Evolutionary conservation across 2,888 invertebrate species (phyloP).

Genomic region (Dryobotodes eremita): DNA sequence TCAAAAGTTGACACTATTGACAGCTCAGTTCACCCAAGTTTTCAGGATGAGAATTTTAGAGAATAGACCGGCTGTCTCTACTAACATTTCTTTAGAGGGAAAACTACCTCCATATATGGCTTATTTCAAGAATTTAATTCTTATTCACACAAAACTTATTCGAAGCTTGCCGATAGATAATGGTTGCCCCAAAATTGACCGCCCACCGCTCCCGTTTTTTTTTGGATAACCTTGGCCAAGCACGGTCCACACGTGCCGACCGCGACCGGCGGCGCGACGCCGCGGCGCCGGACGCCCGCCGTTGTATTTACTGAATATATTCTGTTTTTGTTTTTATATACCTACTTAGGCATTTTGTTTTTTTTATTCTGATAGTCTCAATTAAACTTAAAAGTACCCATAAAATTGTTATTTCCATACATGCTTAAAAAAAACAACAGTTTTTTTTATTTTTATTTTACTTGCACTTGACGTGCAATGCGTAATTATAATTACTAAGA

Average conservation of each 20-base stretch:
- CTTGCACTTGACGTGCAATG: not conserved
- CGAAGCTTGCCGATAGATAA: not conserved
- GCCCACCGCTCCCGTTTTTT: constrained; percentile 16
- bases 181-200: not conserved
- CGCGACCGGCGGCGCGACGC: no score
- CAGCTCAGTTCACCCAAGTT: not conserved
- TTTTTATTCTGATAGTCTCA: not conserved
- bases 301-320: no score
- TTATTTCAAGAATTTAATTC: not conserved
- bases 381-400: not conserved
- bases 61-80: not conserved
- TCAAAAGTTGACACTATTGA: not conserved
- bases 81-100: not conserved
- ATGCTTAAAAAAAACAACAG: not conserved
- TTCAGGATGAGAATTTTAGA: not conserved
- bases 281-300: constrained; percentile 24
- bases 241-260: not conserved
- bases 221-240: constrained; percentile 33
- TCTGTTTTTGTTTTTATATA: no score
- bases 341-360: no score
- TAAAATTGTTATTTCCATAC: not conserved
- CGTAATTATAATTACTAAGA: not conserved
- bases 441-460: not conserved
- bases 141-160: not conserved
- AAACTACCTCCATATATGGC: not conserved